Evolutionary conservation across 30 jellyfish, hydroid and myxozoan genomes (phyloP), one percentile per base, ranked within the genome.

Genomic region (Mastigias papua): DNA sequence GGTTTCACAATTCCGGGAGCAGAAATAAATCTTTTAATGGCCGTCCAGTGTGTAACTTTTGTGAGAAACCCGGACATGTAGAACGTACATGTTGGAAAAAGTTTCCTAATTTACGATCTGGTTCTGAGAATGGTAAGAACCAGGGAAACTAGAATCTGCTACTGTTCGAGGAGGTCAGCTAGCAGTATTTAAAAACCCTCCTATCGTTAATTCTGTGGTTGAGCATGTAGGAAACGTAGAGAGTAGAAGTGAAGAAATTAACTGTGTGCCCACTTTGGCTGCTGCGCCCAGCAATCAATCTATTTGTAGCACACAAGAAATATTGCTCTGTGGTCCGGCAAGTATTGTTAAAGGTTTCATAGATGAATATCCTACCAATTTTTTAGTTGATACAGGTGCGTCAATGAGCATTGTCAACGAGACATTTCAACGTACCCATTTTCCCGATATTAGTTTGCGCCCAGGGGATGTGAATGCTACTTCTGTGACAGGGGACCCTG

Each of bases 61-160:
- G 90, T 28, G 67, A 63, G 57, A 79, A 60, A 29, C 79, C 90
- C 34, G 90, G 90, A 33, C 90, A 79, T 60, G 61, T 79, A n/a
- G 90, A 79, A n/a, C 48, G 80, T 23, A 60, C 34, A 26, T 79
- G 90, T 60, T 79, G 90, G 90, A 79, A 57, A 63, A 79, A 79
- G 80, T 79, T 26, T 58, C 80, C 90, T 20, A 27, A 60, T 60
- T 34, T 79, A 3, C 30, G 65, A 30, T n/a, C 77, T 23, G 78
- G 69, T 20, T 61, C 27, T 9, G 27, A 30, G 8, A 15, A 31
- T 19, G 60, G 42, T 19, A 60, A 26, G 82, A 10, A 54, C 63
- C 90, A 79, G 90, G 90, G 90, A 79, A 79, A 79, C 90, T 79
- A 79, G 90, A 79, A 34, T 63, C 90, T 79, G 76, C 90, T 79